A percentile compares a stretch with the other conserved stretches of the same genome.
These are phyloP conservation scores for Poecilia latipinna DNA, from an alignment of 2,113 vertebrate species.

Conservation along the genomic window DNA sequence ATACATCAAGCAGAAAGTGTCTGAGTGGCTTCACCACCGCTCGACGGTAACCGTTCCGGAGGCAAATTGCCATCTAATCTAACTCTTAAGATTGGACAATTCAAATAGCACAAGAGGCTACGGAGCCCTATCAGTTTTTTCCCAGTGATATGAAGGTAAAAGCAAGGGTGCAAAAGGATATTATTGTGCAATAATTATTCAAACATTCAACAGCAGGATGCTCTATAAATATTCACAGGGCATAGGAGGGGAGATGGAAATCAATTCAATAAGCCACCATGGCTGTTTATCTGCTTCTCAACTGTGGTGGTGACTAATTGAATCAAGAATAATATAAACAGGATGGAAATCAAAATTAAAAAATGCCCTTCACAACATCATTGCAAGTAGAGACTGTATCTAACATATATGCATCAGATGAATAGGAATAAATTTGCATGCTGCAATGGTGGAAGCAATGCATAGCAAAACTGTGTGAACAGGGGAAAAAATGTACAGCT, in stretches of 20 bases:
- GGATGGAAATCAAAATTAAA: slow-evolving; percentile 33
- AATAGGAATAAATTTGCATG: slow-evolving; percentile 8
- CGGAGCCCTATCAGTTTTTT: slow-evolving; percentile 51
- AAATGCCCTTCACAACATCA: slow-evolving; percentile 41
- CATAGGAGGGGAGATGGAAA: slow-evolving; percentile 40
- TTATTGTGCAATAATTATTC: slow-evolving; percentile 66
- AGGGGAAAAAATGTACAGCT: not conserved
- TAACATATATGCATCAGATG: slow-evolving; percentile 17
- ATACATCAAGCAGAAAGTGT: slow-evolving; percentile 53
- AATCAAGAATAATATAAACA: slow-evolving; percentile 55
- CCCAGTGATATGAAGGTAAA: slow-evolving; percentile 48
- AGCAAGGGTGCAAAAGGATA: slow-evolving; percentile 44
- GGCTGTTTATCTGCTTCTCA: slow-evolving; percentile 35
- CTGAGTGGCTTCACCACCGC: slow-evolving; percentile 36
- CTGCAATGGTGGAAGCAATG: not conserved
- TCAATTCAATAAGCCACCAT: slow-evolving; percentile 50
- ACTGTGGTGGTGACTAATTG: slow-evolving; percentile 32
- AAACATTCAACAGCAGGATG: slow-evolving; percentile 45
- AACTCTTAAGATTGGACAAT: slow-evolving; percentile 45
- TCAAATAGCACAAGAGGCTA: slow-evolving; percentile 40
- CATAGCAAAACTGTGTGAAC: slow-evolving; percentile 1
- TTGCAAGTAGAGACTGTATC: slow-evolving; percentile 13
- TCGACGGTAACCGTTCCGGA: slow-evolving; percentile 27
- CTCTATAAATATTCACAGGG: slow-evolving; percentile 46
- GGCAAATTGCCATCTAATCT: slow-evolving; percentile 48